Conservation (phyloP, 2,113 vertebrate genomes). For the Chionomys nivalis region DNA sequence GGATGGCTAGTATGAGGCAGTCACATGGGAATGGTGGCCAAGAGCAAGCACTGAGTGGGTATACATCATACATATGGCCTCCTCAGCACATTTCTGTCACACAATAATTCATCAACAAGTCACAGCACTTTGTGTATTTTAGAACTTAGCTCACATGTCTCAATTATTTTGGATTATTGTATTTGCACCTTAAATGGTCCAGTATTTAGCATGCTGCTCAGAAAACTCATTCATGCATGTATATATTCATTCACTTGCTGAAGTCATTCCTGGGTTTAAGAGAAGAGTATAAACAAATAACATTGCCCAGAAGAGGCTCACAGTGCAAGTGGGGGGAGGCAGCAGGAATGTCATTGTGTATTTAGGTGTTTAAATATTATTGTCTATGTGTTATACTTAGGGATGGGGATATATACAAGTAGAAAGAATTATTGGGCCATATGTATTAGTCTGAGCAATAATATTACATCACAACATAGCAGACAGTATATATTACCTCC, state of each 20-base stretch:
- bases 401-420: background rate
- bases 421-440: background rate
- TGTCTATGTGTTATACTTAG: background rate
- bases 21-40: background rate
- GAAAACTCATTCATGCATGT: background rate
- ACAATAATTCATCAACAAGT: background rate
- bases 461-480: background rate
- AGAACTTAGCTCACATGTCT: background rate
- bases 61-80: background rate
- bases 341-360: background rate
- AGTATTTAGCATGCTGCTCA: conserved; percentile 8
- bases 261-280: background rate
- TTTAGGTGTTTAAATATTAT: conserved; percentile 38
- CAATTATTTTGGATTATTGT: background rate
- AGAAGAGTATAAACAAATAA: background rate
- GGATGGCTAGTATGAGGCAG: background rate
- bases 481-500: background rate
- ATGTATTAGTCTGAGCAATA: background rate
- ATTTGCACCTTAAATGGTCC: background rate
- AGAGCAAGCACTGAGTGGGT: background rate
- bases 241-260: conserved; percentile 2
- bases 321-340: background rate
- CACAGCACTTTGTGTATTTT: background rate
- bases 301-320: background rate
- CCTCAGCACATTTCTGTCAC: background rate